These are phyloP conservation scores for Ruditapes philippinarum DNA, from an alignment of 1,140 invertebrate species.

Conservation along the genomic window DNA sequence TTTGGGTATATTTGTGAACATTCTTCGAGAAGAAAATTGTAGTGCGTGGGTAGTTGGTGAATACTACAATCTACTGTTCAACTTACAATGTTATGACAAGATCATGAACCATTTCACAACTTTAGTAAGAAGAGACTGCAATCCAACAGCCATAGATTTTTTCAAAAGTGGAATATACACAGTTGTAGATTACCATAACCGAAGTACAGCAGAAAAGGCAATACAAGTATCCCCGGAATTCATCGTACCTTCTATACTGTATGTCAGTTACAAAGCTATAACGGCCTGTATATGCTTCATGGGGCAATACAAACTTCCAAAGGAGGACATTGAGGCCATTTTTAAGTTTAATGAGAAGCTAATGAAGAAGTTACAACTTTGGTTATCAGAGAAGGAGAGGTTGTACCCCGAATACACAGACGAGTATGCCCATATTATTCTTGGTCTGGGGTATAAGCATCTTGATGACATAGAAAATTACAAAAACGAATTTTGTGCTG, in stretches of 20 bases:
- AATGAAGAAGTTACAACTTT: neutral
- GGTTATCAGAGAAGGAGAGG: neutral
- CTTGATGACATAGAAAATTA: neutral
- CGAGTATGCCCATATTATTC: neutral
- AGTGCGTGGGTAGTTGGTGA: conserved; percentile 15
- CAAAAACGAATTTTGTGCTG: neutral
- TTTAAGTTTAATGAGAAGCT: neutral
- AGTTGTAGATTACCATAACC: neutral
- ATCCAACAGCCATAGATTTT: neutral
- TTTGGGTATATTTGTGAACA: neutral
- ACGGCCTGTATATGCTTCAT: neutral
- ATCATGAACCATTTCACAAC: neutral
- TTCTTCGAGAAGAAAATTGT: neutral
- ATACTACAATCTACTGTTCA: conserved; percentile 31
- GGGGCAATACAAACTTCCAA: neutral
- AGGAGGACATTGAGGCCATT: neutral
- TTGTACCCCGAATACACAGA: neutral
- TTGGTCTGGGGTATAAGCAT: neutral
- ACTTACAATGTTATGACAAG: neutral
- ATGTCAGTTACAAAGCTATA: neutral
- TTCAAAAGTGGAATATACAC: conserved; percentile 21
- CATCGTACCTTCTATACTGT: neutral
- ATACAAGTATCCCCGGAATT: neutral
- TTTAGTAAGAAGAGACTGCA: neutral
- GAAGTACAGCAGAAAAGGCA: neutral